Conservation (phyloP, 2,888 invertebrate species). For the Aporophyla lueneburgensis region DNA sequence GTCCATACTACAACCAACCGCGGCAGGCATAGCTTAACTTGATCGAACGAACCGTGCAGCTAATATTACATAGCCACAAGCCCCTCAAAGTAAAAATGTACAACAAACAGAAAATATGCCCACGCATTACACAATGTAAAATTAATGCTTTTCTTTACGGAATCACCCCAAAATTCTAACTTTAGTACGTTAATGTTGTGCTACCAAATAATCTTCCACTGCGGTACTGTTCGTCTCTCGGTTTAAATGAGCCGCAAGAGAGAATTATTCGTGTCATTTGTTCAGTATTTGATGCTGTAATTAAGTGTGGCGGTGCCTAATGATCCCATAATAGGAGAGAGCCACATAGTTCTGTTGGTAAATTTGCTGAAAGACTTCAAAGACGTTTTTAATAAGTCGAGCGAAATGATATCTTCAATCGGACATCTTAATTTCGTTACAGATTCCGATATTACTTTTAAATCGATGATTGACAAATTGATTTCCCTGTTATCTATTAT, state of each 20-base stretch:
- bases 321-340: conserved; percentile 46
- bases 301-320: conserved; percentile 63
- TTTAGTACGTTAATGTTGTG: conserved; percentile 47
- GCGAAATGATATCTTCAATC: not conserved
- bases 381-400: conserved; percentile 8
- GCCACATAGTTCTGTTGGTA: conserved; percentile 36
- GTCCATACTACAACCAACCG: too few relatives aligned
- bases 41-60: too few relatives aligned
- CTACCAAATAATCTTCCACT: conserved; percentile 64
- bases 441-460: conserved; percentile 2
- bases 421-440: not conserved
- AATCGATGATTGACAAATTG: not conserved
- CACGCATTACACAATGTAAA: not conserved
- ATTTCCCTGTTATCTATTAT: not conserved
- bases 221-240: conserved; percentile 67
- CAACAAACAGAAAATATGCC: not conserved
- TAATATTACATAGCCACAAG: too few relatives aligned
- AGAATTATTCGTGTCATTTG: conserved; percentile 77
- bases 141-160: conserved; percentile 7
- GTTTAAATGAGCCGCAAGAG: conserved; percentile 76
- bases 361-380: conserved; percentile 37
- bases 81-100: not conserved
- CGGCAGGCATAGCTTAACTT: too few relatives aligned
- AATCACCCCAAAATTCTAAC: conserved; percentile 38
- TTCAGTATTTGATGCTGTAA: conserved; percentile 69